Evolutionary conservation across 2,888 invertebrate genomes (phyloP), one percentile per base, ranked within the genome.

Genomic region (Halocaridina rubra): DNA sequence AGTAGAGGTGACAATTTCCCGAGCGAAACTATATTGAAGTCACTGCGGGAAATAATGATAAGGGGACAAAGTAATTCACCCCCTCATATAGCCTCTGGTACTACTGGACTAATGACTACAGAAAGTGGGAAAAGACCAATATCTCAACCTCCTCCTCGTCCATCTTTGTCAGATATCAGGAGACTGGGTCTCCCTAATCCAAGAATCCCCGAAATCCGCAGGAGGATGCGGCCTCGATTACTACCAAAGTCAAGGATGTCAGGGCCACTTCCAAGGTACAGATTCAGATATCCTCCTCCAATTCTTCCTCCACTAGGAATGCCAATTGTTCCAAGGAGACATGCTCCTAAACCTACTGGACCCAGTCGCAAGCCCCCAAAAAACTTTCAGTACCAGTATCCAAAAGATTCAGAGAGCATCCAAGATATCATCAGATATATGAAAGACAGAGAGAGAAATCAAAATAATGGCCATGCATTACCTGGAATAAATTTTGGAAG

Each of bases 361-460:
- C 81, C 53, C 7, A 53, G 8, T 3, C 81, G 69, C 1, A 39
- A 27, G 3, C 81, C 81, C 0, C 81, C 81, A 2, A 76, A 67
- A 57, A n/a, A n/a, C n/a, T n/a, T n/a, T n/a, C 76, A 76, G 8
- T 81, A 69, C 32, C 81, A 71, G 76, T 81, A 81, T n/a, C 81
- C 81, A 10, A n/a, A 22, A 2, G 59, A 81, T 30, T 67, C 81
- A 0, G 13, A 10, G 53, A 81, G 76, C 57, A 81, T 81, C 53
- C 81, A 81, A 59, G 81, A 81, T 27, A 81, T 81, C 76, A 67
- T 81, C 24, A 30, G 30, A 32, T 81, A 67, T 57, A 81, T 81
- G 76, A 81, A 69, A 22, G 57, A 81, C 13, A 30, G 30, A 22
- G 57, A 64, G 27, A 46, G 33, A 46, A 74, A 19, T 8, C 69